These are phyloP conservation scores for Hyles vespertilio DNA, from an alignment of 1,140 invertebrate genomes.

Conservation along the genomic window DNA sequence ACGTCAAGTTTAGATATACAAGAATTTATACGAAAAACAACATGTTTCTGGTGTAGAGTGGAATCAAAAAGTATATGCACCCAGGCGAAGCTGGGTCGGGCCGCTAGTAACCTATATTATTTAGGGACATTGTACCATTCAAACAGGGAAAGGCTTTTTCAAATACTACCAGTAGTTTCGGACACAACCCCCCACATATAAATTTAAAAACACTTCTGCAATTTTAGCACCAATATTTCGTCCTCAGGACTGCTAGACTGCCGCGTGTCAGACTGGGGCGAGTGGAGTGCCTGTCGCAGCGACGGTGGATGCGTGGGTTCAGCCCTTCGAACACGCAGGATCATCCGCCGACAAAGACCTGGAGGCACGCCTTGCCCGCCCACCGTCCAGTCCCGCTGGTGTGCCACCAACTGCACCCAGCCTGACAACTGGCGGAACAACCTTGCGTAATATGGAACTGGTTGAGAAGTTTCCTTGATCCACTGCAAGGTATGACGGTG, in stretches of 20 bases:
- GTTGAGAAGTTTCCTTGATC: background rate
- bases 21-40: no score
- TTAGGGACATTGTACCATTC: no score
- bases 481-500: background rate
- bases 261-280: slow-evolving; percentile 90
- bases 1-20: no score
- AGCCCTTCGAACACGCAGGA: slow-evolving; percentile 84
- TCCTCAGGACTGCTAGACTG: slow-evolving; percentile 80
- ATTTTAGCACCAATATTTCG: background rate
- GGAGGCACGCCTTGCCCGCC: slow-evolving; percentile 88
- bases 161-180: no score
- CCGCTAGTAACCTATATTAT: no score
- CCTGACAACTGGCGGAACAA: slow-evolving; percentile 58
- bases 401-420: slow-evolving; percentile 79
- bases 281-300: slow-evolving; percentile 90
- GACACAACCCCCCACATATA: no score
- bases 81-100: no score
- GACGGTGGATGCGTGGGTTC: slow-evolving; percentile 90
- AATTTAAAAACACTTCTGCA: no score
- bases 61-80: no score
- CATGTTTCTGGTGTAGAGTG: no score
- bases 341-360: slow-evolving; percentile 84
- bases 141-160: no score
- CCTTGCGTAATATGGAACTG: slow-evolving; percentile 47
- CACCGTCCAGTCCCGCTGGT: slow-evolving; percentile 90